These are phyloP conservation scores for Diogma glabrata DNA, from an alignment of 2,888 invertebrate species.

Conservation along the genomic window DNA sequence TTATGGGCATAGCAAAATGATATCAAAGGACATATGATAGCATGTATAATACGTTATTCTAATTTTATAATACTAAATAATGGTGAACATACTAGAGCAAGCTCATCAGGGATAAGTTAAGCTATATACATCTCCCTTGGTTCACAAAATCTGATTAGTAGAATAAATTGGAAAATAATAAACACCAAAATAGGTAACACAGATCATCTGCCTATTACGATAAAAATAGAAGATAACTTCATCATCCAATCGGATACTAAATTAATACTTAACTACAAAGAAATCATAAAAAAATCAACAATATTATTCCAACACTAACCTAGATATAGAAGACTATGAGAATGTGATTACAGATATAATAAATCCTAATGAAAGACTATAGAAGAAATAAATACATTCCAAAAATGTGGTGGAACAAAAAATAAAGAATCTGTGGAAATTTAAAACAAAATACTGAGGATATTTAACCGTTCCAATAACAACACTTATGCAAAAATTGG, in stretches of 20 bases:
- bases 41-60: neutral
- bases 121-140: neutral
- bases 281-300: too few species aligned
- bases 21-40: neutral
- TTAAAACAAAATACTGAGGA: neutral
- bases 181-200: neutral
- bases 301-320: too few species aligned
- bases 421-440: neutral
- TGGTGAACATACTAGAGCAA: neutral
- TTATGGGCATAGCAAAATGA: neutral
- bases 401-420: neutral
- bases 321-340: too few species aligned
- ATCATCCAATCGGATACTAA: too few species aligned
- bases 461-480: neutral
- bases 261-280: too few species aligned
- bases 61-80: neutral
- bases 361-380: neutral
- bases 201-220: neutral
- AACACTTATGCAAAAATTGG: neutral
- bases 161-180: neutral
- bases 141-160: neutral
- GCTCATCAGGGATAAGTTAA: neutral
- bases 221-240: neutral
- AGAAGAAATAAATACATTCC: neutral
- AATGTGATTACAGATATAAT: too few species aligned